Evolutionary conservation across 2,113 vertebrate species (phyloP).

Genomic region (Brachypodius melanocephalos): DNA sequence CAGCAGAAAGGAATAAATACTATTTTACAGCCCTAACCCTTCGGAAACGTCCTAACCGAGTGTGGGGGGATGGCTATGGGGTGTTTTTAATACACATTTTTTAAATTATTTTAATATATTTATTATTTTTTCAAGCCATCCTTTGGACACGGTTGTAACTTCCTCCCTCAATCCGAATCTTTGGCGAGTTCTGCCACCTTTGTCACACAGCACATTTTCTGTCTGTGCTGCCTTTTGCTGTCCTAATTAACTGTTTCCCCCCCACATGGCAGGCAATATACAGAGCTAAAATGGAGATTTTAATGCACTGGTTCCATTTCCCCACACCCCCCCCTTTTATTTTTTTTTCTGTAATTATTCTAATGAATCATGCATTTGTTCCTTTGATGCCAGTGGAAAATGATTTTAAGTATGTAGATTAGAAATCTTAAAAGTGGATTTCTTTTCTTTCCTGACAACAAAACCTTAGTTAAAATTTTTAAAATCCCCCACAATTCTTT

Average conservation of each 20-base stretch:
- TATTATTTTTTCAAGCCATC: not conserved
- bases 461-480: not conserved
- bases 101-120: not conserved
- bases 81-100: not conserved
- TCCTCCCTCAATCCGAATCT: not conserved
- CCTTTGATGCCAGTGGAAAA: conserved; percentile 40
- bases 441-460: not conserved
- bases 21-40: not conserved
- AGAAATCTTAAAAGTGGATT: conserved; percentile 46
- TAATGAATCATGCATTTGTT: conserved; percentile 40
- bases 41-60: not conserved
- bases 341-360: conserved; percentile 26
- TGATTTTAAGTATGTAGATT: conserved; percentile 54
- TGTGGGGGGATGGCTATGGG: fast-evolving
- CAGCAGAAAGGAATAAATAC: not conserved
- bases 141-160: not conserved
- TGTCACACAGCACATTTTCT: conserved; percentile 38
- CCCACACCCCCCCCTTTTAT: not conserved
- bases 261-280: not conserved
- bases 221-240: conserved; percentile 21
- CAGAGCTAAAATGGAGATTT: conserved; percentile 36
- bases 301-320: not conserved
- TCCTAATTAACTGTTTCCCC: conserved; percentile 66
- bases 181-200: conserved; percentile 45
- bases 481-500: not conserved